A percentile compares a stretch with the other conserved stretches of the same genome.
Conservation (phyloP, 2,113 vertebrate genomes). For the Callorhinus ursinus region DNA sequence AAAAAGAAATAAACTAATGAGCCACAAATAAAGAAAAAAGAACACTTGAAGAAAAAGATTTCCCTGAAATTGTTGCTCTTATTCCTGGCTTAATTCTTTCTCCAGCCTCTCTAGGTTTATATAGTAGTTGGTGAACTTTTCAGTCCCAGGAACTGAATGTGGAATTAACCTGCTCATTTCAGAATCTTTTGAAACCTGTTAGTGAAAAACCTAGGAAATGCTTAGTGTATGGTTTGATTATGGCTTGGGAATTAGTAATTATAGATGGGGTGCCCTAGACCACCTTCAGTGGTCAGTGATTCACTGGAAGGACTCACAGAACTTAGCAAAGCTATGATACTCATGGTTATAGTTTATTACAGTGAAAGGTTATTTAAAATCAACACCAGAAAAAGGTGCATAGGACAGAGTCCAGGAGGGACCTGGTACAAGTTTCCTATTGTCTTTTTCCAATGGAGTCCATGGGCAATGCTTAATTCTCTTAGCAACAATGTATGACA, state of each 20-base stretch:
- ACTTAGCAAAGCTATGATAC: not conserved
- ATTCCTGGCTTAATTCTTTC: slow-evolving; percentile 14
- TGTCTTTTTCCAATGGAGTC: not conserved
- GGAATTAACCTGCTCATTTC: slow-evolving; percentile 8
- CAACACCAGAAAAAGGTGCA: not conserved
- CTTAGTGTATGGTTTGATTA: not conserved
- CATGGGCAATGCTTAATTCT: not conserved
- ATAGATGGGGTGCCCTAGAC: not conserved
- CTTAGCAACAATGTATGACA: not conserved
- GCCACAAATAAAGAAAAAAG: not conserved
- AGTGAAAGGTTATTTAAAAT: slow-evolving; percentile 3
- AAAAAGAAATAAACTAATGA: not conserved
- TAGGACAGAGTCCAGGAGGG: not conserved
- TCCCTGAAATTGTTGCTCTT: not conserved
- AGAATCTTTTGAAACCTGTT: not conserved
- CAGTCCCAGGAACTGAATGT: not conserved
- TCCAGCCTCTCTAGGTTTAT: not conserved
- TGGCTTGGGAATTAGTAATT: slow-evolving; percentile 23
- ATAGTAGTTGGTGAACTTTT: not conserved
- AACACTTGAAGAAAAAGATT: not conserved
- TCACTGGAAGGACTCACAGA: not conserved
- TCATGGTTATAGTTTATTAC: not conserved
- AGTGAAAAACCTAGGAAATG: not conserved
- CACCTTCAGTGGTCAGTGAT: not conserved
- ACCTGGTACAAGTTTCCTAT: not conserved